Evolutionary conservation across 2,113 vertebrate species (phyloP), one percentile per base, ranked within the genome.

Genomic region (Sinocyclocheilus grahami): DNA sequence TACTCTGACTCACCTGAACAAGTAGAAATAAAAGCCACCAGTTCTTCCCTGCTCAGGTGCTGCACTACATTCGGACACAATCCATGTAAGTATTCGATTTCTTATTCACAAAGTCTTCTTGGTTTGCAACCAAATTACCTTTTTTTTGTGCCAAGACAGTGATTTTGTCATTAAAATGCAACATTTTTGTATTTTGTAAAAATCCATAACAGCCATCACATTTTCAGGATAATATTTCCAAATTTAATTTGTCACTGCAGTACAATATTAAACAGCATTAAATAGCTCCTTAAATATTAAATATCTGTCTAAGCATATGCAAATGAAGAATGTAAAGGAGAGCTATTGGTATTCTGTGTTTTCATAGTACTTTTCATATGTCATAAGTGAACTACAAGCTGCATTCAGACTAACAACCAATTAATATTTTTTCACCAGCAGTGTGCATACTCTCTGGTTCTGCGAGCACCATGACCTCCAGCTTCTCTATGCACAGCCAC

Each of bases 391-490:
- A 71, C 42, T 37, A 37, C 46, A 71, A 9, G 6, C 30, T 76
- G 12, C 3, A 76, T 16, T 76, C 12, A 30, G 16, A 78, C 2
- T 58, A n/a, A 78, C 53, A 60, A 37, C 5, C 30, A 37, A 20
- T 46, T 0, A 11, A 24, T 39, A 51, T 75, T 60, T 74, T 12
- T 78, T 77, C 14, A 39, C 76, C 63, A 72, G 63, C 39, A 74
- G 33, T n/a, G 16, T 9, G n/a, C 71, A 77, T 51, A 10, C 65
- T 1, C 71, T 42, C 65, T 78, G 78, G 78, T 89, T 91, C 22
- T 39, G 91, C 48, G 51, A 81, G 87, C 86, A 93, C 82, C 65
- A 95, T 95, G 94, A 90, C 92, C n/a, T 93, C 93, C 65, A 91
- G 90, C 33, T 74, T 91, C 76, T 95, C 95, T 5, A 27, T 91